Percentiles rank a stretch among this genome's conserved stretches.
These are phyloP conservation scores for Ailurus styani DNA, from an alignment of 2,113 vertebrate genomes.

Conservation along the genomic window DNA sequence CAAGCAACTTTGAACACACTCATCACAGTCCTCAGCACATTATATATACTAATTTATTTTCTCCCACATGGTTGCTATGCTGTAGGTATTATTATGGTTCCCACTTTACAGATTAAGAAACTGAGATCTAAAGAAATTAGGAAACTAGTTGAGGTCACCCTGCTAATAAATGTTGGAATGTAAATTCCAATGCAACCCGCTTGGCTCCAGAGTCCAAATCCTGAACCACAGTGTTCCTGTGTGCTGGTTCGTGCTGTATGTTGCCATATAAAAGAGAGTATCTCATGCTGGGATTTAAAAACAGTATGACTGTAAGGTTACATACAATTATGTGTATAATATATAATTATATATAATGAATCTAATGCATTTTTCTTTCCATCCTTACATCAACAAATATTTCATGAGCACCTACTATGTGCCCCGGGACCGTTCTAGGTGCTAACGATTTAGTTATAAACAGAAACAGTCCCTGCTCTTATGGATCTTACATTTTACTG, in stretches of 20 bases:
- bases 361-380: neutral
- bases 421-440: neutral
- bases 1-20: neutral
- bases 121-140: neutral
- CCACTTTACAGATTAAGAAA: neutral
- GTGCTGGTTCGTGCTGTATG: fast-evolving
- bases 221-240: too few species aligned
- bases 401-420: neutral
- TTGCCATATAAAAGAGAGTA: neutral
- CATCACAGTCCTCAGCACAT: neutral
- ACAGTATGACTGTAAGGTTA: neutral
- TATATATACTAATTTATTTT: neutral
- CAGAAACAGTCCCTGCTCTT: neutral
- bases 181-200: neutral
- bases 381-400: neutral
- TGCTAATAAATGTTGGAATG: neutral
- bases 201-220: neutral
- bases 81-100: neutral
- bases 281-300: neutral
- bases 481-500: neutral
- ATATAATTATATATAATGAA: neutral
- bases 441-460: neutral
- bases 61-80: neutral
- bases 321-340: neutral
- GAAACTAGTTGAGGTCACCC: neutral